Evolutionary conservation across 2,113 vertebrate species (phyloP).

Genomic region (Heteronetta atricapilla): DNA sequence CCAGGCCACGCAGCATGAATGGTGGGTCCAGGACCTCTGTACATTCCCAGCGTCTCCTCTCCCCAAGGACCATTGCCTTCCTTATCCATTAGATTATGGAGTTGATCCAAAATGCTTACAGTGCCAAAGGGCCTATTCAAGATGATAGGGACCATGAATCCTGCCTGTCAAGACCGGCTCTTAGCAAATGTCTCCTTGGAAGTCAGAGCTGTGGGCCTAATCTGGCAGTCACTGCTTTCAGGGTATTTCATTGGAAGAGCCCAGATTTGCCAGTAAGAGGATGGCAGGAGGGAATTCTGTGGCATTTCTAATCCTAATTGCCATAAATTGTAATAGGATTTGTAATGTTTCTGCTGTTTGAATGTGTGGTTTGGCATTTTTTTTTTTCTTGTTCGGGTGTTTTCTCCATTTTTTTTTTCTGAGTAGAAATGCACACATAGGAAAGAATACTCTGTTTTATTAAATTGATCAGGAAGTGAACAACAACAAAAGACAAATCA

Average conservation of each 20-base stretch:
- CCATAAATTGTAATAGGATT: not conserved
- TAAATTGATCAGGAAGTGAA: not conserved
- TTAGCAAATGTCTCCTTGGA: not conserved
- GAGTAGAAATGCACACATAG: not conserved
- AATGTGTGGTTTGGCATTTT: not conserved
- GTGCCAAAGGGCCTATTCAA: not conserved
- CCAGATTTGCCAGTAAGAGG: not conserved
- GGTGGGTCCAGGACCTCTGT: rapidly evolving
- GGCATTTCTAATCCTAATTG: not conserved
- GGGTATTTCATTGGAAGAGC: not conserved
- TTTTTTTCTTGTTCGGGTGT: not conserved
- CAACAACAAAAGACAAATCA: not conserved
- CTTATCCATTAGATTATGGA: not conserved
- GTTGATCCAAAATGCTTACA: not conserved
- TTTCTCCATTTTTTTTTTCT: not conserved
- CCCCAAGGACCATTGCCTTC: not conserved
- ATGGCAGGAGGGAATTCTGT: not conserved
- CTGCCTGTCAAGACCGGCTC: not conserved
- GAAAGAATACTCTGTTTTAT: not conserved
- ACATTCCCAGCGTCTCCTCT: not conserved
- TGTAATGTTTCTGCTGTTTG: not conserved
- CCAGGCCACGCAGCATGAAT: rapidly evolving
- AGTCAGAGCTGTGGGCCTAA: not conserved
- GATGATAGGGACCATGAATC: not conserved
- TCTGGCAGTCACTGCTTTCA: not conserved